Conservation (phyloP, 2,888 invertebrate genomes). For the Tiphia femorata region DNA sequence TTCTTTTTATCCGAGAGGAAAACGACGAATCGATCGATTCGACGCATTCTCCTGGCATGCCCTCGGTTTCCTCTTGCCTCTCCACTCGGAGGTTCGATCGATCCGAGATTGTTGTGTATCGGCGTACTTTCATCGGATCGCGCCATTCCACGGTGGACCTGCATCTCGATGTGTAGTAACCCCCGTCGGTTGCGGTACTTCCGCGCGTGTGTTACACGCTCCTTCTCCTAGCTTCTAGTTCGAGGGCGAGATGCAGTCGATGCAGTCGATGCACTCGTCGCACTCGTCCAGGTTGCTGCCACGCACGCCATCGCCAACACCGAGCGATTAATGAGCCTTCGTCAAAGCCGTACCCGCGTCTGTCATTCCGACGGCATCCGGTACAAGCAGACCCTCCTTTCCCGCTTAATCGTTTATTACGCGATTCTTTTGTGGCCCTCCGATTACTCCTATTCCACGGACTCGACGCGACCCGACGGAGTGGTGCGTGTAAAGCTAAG, state of each 20-base stretch:
- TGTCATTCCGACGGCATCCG: conserved; percentile 35
- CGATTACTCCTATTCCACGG: too few relatives aligned
- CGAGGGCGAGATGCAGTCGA: conserved; percentile 4
- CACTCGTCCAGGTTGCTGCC: too few relatives aligned
- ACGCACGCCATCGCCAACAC: too few relatives aligned
- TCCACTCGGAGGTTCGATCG: too few relatives aligned
- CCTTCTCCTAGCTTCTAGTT: conserved; percentile 1
- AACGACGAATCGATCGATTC: conserved; percentile 10
- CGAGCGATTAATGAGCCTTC: conserved; percentile 38
- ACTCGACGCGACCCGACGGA: too few relatives aligned
- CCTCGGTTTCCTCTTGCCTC: conserved; percentile 3
- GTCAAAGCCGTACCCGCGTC: conserved; percentile 28
- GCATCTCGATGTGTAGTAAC: neutral
- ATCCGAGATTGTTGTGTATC: too few relatives aligned
- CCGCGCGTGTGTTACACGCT: conserved; percentile 18
- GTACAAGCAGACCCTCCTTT: conserved; percentile 22
- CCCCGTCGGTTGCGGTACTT: too few relatives aligned
- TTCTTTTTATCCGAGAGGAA: conserved; percentile 10
- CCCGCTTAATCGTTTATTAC: conserved; percentile 32
- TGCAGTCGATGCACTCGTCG: conserved; percentile 12
- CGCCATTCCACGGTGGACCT: neutral
- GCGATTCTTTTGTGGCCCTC: too few relatives aligned
- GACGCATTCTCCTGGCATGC: neutral
- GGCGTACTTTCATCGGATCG: conserved; percentile 7
- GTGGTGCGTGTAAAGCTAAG: too few relatives aligned